Evolutionary conservation across 2,888 invertebrate genomes (phyloP), one percentile per base, ranked within the genome.

Genomic region (Peribatodes rhomboidaria): DNA sequence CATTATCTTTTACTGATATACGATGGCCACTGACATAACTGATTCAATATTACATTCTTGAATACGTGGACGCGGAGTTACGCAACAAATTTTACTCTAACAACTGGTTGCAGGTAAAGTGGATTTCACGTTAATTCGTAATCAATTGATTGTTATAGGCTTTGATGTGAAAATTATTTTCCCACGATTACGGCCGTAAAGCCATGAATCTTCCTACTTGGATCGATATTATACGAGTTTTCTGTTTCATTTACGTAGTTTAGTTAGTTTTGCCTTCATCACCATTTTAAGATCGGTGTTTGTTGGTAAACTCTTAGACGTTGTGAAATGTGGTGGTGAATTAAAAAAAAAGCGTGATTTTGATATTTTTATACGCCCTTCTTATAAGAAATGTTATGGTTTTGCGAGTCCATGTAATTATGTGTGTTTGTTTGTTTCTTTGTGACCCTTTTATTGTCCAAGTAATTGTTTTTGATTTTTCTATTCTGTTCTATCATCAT

Each of bases 131-230:
- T 75, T 70, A 72, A 75, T 75, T 52, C 37, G 44, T 69, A 72
- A 65, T 68, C 69, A 66, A 66, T 69, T 71, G 69, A 76, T 71
- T 71, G 70, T 65, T 68, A 56, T 65, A 62, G 67, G 39, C 47
- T 59, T 53, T 14, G 47, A 49, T 59, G 22, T 27, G 31, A 72
- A 33, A 59, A 41, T 46, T 60, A 72, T 74, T 80, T 81, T 85
- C 84, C 74, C 86, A 86, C 82, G 81, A 71, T 71, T 73, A 74
- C 73, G 13, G 22, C 33, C 35, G 35, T 63, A 65, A 39, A 27
- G 52, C 58, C 16, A 27, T 39, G 54, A 58, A n/a, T 8, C 41
- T 14, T 14, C 16, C n/a, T 31, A 27, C 41, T 27, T 41, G 41
- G 13, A 3, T 6, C 8, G 35, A 35, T 35, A 35, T n/a, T n/a